Evolutionary conservation across 2,888 invertebrate species (phyloP).

Genomic region (Eupsilia transversa): DNA sequence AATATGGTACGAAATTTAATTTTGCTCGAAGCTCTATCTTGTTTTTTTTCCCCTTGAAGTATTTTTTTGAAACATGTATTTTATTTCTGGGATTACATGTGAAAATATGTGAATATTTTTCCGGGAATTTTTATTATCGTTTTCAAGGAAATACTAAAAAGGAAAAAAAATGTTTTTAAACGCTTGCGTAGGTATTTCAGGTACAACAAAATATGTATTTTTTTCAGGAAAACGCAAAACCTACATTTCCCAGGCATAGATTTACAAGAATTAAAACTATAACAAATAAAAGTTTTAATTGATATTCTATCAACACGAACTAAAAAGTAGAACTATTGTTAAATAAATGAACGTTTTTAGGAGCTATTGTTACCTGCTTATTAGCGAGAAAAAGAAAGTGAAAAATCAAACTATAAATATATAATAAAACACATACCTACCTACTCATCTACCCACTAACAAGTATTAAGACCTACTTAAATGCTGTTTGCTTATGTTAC

Average conservation of each 20-base stretch:
- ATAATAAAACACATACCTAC: not conserved
- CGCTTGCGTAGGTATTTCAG: not conserved
- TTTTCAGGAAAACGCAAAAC: not conserved
- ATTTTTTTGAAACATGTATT: constrained; percentile 46
- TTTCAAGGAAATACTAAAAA: not conserved
- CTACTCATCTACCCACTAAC: not conserved
- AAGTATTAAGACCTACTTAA: not conserved
- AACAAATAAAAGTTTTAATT: not conserved
- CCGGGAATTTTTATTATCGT: not conserved
- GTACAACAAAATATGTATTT: too few species aligned
- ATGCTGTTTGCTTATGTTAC: not conserved
- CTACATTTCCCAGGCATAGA: too few species aligned
- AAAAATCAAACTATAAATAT: not conserved
- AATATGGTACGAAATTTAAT: constrained; percentile 85
- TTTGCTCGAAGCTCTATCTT: constrained; percentile 71
- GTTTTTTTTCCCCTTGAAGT: constrained; percentile 56
- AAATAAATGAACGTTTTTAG: not conserved
- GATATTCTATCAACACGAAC: not conserved
- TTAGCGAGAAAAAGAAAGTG: not conserved
- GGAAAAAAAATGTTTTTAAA: constrained; percentile 7
- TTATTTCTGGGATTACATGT: constrained; percentile 33
- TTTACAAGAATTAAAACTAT: not conserved
- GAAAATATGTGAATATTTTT: constrained; percentile 22
- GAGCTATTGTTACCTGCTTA: too few species aligned
- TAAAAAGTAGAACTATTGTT: too few species aligned